Percentiles rank a stretch among this genome's conserved stretches.
phyloP scores from a whole-genome alignment of 2,888 invertebrate species.

The Erpobdella octoculata region DNA sequence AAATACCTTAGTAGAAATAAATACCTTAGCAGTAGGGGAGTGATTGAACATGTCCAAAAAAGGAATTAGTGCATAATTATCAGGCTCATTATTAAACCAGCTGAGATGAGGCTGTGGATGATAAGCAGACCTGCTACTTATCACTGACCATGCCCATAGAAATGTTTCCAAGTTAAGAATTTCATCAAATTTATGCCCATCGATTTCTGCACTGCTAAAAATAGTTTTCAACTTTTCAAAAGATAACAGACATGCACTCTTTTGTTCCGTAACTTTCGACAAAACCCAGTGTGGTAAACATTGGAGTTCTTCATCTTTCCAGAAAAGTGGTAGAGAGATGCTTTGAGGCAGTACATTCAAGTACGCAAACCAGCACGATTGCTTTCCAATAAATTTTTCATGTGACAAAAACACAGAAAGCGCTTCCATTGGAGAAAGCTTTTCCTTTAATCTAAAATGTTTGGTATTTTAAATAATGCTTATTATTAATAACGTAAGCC shows the following conservation, averaged over 20 bases:
- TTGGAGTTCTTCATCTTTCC: conserved; percentile 39
- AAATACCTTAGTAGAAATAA: background rate
- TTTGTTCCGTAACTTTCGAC: conserved; percentile 32
- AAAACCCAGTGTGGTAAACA: conserved; percentile 39
- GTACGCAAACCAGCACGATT: conserved; percentile 47
- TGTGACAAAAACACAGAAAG: conserved; percentile 65
- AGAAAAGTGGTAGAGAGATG: conserved; percentile 53
- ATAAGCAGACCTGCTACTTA: conserved; percentile 60
- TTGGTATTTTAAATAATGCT: background rate
- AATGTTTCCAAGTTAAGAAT: conserved; percentile 53
- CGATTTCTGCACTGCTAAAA: background rate
- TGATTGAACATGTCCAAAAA: conserved; percentile 86
- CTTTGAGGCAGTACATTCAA: conserved; percentile 42
- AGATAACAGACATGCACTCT: conserved; percentile 22
- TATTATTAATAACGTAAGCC: background rate
- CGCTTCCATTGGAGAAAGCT: conserved; percentile 62
- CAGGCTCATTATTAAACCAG: conserved; percentile 41
- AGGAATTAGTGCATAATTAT: conserved; percentile 68
- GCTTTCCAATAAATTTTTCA: conserved; percentile 58
- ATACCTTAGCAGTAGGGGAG: conserved; percentile 51
- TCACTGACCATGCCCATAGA: conserved; percentile 73
- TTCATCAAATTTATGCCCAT: background rate
- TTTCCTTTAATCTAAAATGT: conserved; percentile 9
- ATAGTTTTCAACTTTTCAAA: conserved; percentile 26
- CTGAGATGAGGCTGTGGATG: conserved; percentile 50